Conservation (phyloP, 2,113 vertebrate species). For the Rhinoderma darwinii region DNA sequence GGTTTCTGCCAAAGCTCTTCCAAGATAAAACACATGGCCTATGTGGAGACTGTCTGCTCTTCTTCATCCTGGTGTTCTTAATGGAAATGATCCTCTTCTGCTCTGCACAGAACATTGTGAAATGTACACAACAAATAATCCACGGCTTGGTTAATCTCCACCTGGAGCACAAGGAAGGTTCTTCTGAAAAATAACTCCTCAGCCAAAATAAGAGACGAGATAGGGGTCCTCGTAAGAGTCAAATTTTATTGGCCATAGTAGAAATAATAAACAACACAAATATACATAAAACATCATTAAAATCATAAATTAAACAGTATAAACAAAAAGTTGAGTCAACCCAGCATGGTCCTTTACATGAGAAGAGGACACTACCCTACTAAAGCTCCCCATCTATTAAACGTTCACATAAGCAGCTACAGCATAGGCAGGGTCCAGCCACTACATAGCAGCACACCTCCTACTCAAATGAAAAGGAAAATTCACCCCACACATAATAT, state of each 20-base stretch:
- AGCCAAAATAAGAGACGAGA: neutral
- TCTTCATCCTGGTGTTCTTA: constrained; percentile 18
- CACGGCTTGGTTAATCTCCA: neutral
- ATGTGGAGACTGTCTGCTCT: neutral
- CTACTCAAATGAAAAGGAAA: neutral
- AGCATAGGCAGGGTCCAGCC: neutral
- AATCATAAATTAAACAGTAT: neutral
- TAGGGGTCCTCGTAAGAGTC: neutral
- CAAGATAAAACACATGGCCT: constrained; percentile 40
- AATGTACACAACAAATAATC: neutral
- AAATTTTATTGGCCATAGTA: neutral
- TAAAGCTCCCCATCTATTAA: neutral
- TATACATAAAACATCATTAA: neutral
- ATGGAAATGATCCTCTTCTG: neutral
- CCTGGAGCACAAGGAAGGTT: neutral
- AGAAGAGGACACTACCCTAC: neutral
- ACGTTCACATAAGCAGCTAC: neutral
- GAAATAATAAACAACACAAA: neutral
- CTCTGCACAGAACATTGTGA: neutral
- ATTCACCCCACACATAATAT: no score
- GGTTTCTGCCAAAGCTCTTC: neutral
- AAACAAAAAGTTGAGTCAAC: neutral
- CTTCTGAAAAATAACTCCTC: neutral
- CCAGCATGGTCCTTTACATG: neutral
- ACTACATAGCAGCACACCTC: neutral